phyloP scores from a whole-genome alignment of 2,888 invertebrate genomes.

The Timema cristinae region DNA sequence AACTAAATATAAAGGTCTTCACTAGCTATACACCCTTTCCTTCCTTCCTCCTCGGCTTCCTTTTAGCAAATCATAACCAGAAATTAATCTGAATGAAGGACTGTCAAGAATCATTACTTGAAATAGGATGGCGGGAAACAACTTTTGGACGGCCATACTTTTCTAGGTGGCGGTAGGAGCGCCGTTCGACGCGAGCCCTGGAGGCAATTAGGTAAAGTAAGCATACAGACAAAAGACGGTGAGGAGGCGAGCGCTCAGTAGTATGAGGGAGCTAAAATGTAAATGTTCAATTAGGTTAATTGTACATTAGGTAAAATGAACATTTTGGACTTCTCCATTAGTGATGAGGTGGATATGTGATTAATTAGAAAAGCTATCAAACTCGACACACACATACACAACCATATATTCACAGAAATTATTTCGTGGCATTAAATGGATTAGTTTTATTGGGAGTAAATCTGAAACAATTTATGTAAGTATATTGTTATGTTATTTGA shows the following conservation, averaged over 20 bases:
- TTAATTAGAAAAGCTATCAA: slow-evolving; percentile 41
- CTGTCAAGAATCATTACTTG: slow-evolving; percentile 16
- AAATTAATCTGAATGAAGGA: slow-evolving; percentile 25
- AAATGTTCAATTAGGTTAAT: slow-evolving; percentile 51
- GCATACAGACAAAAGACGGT: slow-evolving; percentile 16
- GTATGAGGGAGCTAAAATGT: slow-evolving; percentile 10
- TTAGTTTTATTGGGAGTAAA: too few species aligned
- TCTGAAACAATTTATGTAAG: too few species aligned
- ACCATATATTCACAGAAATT: slow-evolving; percentile 18
- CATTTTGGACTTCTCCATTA: slow-evolving; percentile 49
- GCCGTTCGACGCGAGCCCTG: slow-evolving; percentile 3
- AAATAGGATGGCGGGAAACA: slow-evolving; percentile 13
- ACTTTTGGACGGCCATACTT: slow-evolving; percentile 14
- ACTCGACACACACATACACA: slow-evolving; percentile 20
- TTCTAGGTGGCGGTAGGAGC: not conserved
- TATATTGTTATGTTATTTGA: too few species aligned
- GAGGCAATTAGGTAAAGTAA: slow-evolving; percentile 15
- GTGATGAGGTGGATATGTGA: slow-evolving; percentile 44
- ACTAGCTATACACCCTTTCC: not conserved
- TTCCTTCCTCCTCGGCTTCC: not conserved
- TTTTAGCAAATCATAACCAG: slow-evolving; percentile 24
- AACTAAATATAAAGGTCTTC: slow-evolving; percentile 15
- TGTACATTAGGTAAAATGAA: slow-evolving; percentile 51
- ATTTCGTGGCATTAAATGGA: too few species aligned
- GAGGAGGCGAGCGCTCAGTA: not conserved